Evolutionary conservation across 2,797 vertebrate species (phyloP).

Genomic region (Myioborus miniatus): DNA sequence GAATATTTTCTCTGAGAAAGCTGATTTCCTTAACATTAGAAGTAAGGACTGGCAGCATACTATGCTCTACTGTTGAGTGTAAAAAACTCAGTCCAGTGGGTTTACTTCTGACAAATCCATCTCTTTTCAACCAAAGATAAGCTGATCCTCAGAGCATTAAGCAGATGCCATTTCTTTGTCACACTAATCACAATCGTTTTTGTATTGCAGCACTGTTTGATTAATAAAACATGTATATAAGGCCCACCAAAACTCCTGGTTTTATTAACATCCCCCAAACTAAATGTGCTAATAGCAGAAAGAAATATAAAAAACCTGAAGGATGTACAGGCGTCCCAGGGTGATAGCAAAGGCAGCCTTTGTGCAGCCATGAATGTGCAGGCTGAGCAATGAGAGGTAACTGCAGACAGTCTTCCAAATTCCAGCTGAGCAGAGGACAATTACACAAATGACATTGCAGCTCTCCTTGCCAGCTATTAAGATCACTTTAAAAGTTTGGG

Average conservation of each 20-base stretch:
- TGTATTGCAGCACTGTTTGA: neutral
- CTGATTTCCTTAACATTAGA: neutral
- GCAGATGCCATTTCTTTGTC: neutral
- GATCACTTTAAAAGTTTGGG: neutral
- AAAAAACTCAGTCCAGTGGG: neutral
- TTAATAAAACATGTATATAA: neutral
- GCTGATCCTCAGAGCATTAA: neutral
- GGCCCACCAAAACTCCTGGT: neutral
- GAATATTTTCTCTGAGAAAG: neutral
- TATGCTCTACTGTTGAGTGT: neutral
- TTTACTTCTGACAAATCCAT: neutral
- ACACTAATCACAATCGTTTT: neutral
- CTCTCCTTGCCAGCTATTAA: neutral
- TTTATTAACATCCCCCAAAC: neutral
- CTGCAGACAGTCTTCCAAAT: slow-evolving; percentile 16
- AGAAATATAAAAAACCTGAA: neutral
- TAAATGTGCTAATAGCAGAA: neutral
- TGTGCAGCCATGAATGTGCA: neutral
- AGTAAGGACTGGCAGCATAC: neutral
- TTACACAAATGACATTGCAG: slow-evolving; percentile 2
- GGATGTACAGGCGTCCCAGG: neutral
- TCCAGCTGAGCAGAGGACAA: slow-evolving; percentile 10
- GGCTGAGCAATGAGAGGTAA: neutral
- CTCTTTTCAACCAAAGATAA: neutral
- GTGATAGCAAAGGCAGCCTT: neutral